Percentiles rank a stretch among this genome's conserved stretches.
Conservation (phyloP, 2,113 vertebrate species). For the Procapra przewalskii region DNA sequence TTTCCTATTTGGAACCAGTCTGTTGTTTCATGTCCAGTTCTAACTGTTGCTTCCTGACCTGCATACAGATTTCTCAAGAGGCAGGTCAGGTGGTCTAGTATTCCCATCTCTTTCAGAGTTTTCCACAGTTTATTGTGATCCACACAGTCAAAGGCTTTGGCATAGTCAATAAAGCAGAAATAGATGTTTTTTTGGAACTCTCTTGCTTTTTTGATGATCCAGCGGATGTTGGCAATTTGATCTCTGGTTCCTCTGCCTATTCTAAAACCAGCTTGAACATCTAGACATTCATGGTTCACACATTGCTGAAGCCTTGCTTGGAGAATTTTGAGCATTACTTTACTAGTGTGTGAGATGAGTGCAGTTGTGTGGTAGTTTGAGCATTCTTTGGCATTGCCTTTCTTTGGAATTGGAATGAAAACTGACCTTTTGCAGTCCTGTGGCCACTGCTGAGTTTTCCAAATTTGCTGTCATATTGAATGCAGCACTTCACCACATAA, state of each 20-base stretch:
- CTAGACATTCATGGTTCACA: accelerated
- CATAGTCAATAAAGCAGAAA: not conserved
- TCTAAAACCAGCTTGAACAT: not conserved
- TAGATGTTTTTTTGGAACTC: not conserved
- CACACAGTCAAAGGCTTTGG: not conserved
- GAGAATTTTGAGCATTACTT: not conserved
- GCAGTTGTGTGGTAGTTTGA: not conserved
- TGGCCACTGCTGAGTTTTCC: not conserved
- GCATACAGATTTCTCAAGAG: not conserved
- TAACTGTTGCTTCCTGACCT: not conserved
- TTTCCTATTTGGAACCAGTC: not conserved
- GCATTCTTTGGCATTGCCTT: not conserved
- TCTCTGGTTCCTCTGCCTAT: not conserved
- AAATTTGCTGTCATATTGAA: not conserved
- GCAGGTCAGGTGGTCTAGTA: not conserved
- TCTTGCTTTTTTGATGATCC: not conserved
- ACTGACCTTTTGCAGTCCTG: not conserved
- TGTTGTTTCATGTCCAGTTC: not conserved
- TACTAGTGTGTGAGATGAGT: not conserved
- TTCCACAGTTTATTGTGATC: not conserved
- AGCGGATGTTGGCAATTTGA: not conserved
- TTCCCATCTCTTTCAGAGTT: not conserved
- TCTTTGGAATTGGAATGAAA: not conserved
- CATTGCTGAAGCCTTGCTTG: not conserved
- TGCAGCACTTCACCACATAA: not conserved